phyloP scores from a whole-genome alignment of 2,113 vertebrate genomes.

The Emydura subglobosa region DNA sequence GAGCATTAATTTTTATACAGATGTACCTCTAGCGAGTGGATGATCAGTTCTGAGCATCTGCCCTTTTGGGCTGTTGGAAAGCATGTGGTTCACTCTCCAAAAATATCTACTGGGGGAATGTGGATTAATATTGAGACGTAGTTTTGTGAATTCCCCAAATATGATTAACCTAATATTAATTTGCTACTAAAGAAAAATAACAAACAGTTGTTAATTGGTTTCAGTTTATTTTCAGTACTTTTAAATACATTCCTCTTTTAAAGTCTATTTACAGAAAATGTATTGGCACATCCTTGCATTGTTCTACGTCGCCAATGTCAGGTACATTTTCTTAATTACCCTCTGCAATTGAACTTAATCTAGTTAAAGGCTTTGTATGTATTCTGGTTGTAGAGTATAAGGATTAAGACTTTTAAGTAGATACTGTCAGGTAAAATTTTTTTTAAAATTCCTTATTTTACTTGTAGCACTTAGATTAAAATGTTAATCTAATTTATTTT shows the following conservation, averaged over 20 bases:
- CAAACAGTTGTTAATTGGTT: background rate
- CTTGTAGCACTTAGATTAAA: background rate
- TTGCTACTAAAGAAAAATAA: background rate
- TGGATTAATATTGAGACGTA: background rate
- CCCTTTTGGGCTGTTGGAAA: background rate
- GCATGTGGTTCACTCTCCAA: background rate
- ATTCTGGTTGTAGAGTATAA: background rate
- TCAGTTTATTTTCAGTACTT: background rate
- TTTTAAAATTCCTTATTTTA: background rate
- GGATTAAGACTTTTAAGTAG: background rate
- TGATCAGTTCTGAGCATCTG: background rate
- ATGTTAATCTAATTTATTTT: background rate
- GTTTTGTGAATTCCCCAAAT: background rate
- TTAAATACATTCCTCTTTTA: slow-evolving; percentile 58
- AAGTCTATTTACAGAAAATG: slow-evolving; percentile 98
- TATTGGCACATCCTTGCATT: slow-evolving; percentile 95
- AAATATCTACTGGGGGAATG: background rate
- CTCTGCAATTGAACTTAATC: background rate
- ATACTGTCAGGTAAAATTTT: background rate
- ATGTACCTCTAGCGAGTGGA: background rate
- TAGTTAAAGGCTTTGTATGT: background rate
- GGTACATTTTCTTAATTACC: slow-evolving; percentile 77
- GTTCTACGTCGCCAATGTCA: slow-evolving; percentile 96
- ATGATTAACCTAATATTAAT: background rate
- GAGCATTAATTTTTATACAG: background rate